Base-by-base conservation (phyloP, 2,113 vertebrate species). In the Cebidichthys violaceus region DNA sequence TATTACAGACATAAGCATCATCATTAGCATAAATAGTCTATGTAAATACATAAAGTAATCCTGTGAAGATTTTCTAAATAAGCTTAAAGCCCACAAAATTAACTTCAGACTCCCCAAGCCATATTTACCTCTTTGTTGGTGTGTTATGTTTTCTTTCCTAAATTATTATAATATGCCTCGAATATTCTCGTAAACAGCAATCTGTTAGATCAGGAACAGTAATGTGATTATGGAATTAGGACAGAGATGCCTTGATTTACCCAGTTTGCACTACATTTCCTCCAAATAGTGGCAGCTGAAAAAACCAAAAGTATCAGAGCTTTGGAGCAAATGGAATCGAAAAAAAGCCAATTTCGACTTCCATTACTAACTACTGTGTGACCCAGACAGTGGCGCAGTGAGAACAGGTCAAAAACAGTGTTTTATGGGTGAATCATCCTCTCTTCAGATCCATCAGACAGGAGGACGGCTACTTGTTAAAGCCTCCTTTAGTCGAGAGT, bases 361-460 rank as follows among this genome's bases (percentile, higher is more conserved):
- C 81, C 60, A 73, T 77, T 47, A 27, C 85, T 66, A 62, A 75
- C 69, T 22, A 31, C 75, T 17, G 75, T 0, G 41, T 84, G 89
- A 89, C 88, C 82, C 75, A 90, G 90, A 91, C 88, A 59, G 70
- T 17, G 77, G 13, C 18, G 14, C 68, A 39, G 81, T 22, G 64
- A 88, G 88, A 89, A 57, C 77, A 41, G 91, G 86, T 90, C 88
- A 89, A 81, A 87, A 67, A 83, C 88, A 74, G 45, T 64, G 85
- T 50, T 86, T 78, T 57, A 79, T n/a, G 22, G 81, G 82, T 90
- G 86, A 90, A 77, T 90, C 86, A 89, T 57, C 43, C 79, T 11
- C 85, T 84, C 75, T 85, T 88, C 77, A 83, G 59, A 77, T 61
- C 83, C 75, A 87, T 90, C 89, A 89, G 67, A 73, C 81, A 31